These are phyloP conservation scores for Coturnix japonica DNA, from an alignment of 2,113 vertebrate species.

Conservation along the genomic window DNA sequence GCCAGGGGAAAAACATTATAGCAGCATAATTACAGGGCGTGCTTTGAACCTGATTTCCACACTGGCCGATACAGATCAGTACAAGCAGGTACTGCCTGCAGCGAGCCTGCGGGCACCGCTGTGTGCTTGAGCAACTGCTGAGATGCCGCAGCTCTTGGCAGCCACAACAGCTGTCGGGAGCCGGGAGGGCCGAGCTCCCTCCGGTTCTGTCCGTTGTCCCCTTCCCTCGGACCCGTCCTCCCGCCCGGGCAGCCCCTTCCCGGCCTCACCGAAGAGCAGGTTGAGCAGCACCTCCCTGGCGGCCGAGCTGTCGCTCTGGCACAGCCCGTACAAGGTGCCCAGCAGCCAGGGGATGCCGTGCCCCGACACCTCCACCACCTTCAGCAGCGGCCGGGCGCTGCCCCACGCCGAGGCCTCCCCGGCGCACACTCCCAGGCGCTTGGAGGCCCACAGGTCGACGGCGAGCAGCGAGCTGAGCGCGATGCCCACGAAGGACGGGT, in stretches of 20 bases:
- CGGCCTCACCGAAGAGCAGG: conserved; percentile 88
- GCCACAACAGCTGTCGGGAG: too few relatives aligned
- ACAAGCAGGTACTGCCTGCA: neutral
- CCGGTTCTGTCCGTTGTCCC: neutral
- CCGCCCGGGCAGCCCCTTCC: neutral
- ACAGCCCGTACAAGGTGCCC: conserved; percentile 87
- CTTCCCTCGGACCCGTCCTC: neutral
- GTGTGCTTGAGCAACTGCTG: neutral
- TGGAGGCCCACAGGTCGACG: conserved; percentile 95
- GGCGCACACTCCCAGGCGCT: conserved; percentile 93
- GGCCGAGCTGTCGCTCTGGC: conserved; percentile 87
- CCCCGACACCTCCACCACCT: conserved; percentile 93
- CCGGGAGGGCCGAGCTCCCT: too few relatives aligned
- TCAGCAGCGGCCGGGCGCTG: conserved; percentile 90
- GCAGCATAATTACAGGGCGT: fast-evolving
- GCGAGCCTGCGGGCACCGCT: neutral
- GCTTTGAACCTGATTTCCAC: neutral
- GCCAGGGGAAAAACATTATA: neutral
- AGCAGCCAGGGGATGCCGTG: conserved; percentile 94
- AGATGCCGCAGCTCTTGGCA: neutral
- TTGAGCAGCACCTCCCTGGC: conserved; percentile 95
- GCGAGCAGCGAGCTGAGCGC: conserved; percentile 93
- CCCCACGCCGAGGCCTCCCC: conserved; percentile 92
- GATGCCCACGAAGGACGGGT: conserved; percentile 90
- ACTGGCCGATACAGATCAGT: neutral